Percentiles rank a stretch among this genome's conserved stretches.
These are phyloP conservation scores for Leptodactylus fallax DNA, from an alignment of 2,797 vertebrate species.

Conservation along the genomic window DNA sequence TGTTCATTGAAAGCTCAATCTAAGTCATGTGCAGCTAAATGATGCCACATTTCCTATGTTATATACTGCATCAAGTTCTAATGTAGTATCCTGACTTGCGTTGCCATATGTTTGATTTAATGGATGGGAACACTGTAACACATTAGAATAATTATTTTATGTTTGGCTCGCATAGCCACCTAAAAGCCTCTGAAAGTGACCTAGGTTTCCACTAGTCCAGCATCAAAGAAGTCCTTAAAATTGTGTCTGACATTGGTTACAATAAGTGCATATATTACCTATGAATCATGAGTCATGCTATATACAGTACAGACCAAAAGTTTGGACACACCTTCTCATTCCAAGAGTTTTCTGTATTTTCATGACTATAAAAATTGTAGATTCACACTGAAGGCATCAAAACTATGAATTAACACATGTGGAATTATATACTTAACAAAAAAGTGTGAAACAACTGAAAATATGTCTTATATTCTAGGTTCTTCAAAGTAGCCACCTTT, in stretches of 20 bases:
- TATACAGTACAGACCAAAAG: too few species aligned
- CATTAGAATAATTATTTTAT: background rate
- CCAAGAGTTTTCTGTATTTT: too few species aligned
- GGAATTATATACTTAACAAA: too few species aligned
- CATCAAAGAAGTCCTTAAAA: slow-evolving; percentile 10
- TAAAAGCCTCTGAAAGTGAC: background rate
- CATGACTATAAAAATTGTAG: too few species aligned
- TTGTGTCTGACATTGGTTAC: background rate
- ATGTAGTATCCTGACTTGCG: background rate
- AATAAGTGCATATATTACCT: background rate
- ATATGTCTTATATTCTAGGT: too few species aligned
- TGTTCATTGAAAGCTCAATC: background rate
- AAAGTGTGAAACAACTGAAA: too few species aligned
- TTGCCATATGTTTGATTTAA: background rate
- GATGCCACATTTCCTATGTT: background rate
- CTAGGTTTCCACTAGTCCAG: background rate
- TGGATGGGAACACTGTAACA: background rate
- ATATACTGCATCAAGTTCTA: background rate
- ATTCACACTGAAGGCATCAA: too few species aligned
- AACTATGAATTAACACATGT: too few species aligned
- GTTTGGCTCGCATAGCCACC: background rate
- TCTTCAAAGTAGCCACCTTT: too few species aligned
- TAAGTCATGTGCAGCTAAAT: background rate
- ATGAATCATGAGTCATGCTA: background rate
- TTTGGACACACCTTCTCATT: too few species aligned